These are phyloP conservation scores for Phrynocephalus forsythii DNA, from an alignment of 2,797 vertebrate genomes.

Conservation along the genomic window DNA sequence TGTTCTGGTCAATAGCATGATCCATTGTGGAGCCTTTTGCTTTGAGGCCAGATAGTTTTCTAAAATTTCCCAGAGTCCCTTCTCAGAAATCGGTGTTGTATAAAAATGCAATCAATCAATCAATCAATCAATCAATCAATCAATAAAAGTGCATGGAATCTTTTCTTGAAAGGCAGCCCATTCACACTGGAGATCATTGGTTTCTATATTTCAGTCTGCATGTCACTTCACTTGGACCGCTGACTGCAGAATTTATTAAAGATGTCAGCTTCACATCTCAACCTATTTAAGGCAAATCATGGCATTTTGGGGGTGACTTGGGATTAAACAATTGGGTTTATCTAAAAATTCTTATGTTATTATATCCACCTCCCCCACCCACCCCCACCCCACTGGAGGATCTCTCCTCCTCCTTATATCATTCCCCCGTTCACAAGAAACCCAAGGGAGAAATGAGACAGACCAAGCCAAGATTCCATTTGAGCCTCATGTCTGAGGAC, in stretches of 20 bases:
- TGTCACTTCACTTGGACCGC: conserved; percentile 43
- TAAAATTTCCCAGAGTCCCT: background rate
- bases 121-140: too few species aligned
- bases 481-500: background rate
- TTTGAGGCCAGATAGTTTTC: conserved; percentile 39
- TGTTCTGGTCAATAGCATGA: background rate
- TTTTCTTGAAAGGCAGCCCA: conserved; percentile 43
- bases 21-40: conserved; percentile 37
- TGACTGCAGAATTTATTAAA: conserved; percentile 35
- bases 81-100: too few species aligned
- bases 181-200: background rate
- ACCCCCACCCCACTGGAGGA: too few species aligned
- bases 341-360: background rate
- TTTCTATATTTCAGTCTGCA: background rate
- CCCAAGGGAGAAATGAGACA: background rate
- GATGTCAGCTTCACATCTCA: conserved; percentile 23
- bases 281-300: background rate
- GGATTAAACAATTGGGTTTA: background rate
- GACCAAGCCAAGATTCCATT: background rate
- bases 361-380: background rate
- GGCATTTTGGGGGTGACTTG: background rate
- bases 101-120: too few species aligned
- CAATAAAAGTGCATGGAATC: conserved; percentile 1
- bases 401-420: too few species aligned
- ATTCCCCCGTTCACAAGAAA: background rate